phyloP scores from a whole-genome alignment of 2,888 invertebrate genomes.

The Pristionchus entomophagus region DNA sequence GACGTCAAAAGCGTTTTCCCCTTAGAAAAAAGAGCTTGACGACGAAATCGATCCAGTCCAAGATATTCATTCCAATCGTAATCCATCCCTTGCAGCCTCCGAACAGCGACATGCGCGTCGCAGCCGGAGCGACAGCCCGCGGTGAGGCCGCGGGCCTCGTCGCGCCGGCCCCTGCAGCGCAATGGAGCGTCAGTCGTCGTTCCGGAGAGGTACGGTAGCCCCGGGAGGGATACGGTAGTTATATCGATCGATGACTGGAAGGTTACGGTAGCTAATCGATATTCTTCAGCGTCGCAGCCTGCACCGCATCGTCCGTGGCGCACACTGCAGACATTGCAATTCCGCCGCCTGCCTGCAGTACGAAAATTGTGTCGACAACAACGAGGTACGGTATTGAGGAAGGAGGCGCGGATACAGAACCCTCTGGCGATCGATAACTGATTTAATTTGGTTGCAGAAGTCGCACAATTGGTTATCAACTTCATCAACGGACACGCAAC shows the following conservation, averaged over 20 bases:
- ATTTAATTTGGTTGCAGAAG: too few relatives aligned
- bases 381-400: too few relatives aligned
- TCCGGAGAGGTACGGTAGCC: conserved; percentile 38
- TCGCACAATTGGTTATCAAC: background rate
- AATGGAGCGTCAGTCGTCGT: background rate
- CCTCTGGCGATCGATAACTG: too few relatives aligned
- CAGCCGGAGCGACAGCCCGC: background rate
- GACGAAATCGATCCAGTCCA: background rate
- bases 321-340: conserved; percentile 43
- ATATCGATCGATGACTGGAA: conserved; percentile 2
- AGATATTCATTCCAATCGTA: too few relatives aligned
- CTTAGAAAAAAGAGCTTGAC: too few relatives aligned
- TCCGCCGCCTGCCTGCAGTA: conserved; percentile 45
- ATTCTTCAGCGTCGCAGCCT: conserved; percentile 17
- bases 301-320: conserved; percentile 11
- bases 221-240: background rate
- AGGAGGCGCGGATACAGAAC: too few relatives aligned
- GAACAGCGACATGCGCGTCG: background rate
- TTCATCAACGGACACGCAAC: too few relatives aligned
- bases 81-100: background rate
- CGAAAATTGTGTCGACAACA: conserved; percentile 43
- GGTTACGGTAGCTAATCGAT: conserved; percentile 17
- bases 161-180: background rate
- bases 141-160: conserved; percentile 7
- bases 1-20: too few relatives aligned